Evolutionary conservation across 30 jellyfish, hydroid and myxozoan genomes (phyloP).

Genomic region (Cassiopea xamachana): DNA sequence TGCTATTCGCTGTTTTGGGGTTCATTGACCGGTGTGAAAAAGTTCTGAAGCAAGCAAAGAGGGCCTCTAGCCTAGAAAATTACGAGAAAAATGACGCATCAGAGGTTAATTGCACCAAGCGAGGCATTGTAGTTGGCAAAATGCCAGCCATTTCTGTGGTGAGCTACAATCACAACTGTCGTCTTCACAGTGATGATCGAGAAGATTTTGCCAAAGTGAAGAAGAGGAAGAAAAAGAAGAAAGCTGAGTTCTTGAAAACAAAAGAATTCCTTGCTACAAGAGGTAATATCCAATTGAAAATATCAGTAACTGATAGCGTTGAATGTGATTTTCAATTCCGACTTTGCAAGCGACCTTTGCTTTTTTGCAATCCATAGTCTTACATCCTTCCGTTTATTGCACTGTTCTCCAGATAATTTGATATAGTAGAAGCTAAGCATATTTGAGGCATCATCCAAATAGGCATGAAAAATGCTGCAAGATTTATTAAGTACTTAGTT

Average conservation of each 20-base stretch:
- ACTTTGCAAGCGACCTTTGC: too few species aligned
- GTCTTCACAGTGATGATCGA: not conserved
- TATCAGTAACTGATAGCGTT: too few species aligned
- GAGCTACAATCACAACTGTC: constrained; percentile 11
- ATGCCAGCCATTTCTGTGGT: constrained; percentile 47
- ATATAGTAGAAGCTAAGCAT: too few species aligned
- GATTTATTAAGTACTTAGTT: too few species aligned
- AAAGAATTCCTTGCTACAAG: constrained; percentile 15
- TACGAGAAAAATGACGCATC: not conserved
- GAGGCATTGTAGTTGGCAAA: constrained; percentile 55
- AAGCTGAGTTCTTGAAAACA: not conserved
- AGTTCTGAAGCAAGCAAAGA: constrained; percentile 17
- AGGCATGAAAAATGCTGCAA: too few species aligned
- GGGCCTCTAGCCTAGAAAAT: not conserved
- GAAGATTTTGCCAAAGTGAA: not conserved
- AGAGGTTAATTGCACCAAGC: constrained; percentile 27
- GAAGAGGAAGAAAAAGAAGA: not conserved
- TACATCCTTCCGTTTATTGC: too few species aligned
- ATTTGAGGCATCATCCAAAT: too few species aligned
- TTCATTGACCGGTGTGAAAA: constrained; percentile 58
- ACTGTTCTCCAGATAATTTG: too few species aligned
- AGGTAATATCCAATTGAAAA: constrained; percentile 1
- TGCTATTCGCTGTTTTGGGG: constrained; percentile 20
- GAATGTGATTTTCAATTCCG: too few species aligned
- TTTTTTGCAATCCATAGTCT: too few species aligned